phyloP scores from a whole-genome alignment of 2,797 vertebrate species.

The Gallinago nigripennis region DNA sequence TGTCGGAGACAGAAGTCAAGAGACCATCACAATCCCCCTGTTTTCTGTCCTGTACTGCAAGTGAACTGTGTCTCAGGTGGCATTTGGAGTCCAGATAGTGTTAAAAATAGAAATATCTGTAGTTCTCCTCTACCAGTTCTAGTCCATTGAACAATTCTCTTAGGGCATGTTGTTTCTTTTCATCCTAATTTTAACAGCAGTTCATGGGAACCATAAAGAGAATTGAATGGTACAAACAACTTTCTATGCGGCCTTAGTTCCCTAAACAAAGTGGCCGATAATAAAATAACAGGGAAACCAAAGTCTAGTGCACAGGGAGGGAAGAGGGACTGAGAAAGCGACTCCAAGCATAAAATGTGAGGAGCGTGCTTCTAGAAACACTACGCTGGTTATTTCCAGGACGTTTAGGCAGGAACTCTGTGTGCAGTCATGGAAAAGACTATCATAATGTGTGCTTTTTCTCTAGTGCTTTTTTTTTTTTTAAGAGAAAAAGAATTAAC shows the following conservation, averaged over 20 bases:
- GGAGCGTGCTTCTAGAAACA: not conserved
- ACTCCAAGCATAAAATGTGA: not conserved
- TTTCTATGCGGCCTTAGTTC: not conserved
- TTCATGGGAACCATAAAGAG: not conserved
- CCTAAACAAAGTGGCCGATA: not conserved
- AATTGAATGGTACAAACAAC: not conserved
- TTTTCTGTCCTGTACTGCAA: not conserved
- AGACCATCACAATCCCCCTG: not conserved
- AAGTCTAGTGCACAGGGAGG: not conserved
- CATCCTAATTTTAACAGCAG: not conserved
- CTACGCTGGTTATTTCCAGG: not conserved
- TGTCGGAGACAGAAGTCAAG: not conserved
- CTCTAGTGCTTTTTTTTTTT: not conserved
- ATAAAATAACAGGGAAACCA: not conserved
- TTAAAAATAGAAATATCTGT: not conserved
- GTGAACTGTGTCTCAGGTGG: not conserved
- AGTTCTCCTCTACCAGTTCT: not conserved
- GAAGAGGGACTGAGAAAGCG: not conserved
- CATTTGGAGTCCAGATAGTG: not conserved
- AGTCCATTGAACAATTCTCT: not conserved
- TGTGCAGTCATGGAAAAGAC: conserved; percentile 14
- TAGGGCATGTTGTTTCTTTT: not conserved
- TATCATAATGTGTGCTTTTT: not conserved
- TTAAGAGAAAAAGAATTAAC: conserved; percentile 8
- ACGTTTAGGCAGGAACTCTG: not conserved